Evolutionary conservation across 2,888 invertebrate genomes (phyloP), one percentile per base, ranked within the genome.

Genomic region (Desoria tigrina): DNA sequence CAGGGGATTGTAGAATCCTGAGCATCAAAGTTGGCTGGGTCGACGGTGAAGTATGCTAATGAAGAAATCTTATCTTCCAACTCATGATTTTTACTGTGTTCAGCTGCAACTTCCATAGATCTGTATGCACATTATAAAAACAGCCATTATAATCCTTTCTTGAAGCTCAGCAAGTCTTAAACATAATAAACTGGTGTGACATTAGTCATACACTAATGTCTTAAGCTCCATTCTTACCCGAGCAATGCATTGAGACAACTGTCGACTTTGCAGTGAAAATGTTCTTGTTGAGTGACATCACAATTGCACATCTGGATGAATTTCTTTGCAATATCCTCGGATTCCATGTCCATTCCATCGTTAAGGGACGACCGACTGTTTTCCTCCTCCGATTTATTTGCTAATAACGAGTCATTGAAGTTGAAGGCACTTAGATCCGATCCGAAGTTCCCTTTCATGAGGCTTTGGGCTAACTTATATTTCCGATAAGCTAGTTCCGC

Each of bases 81-180:
- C 77, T 93, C 92, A 79, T 94, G 94, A 75, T 90, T 90, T 79
- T 90, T 85, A 0, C 92, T 88, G 78, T 94, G 94, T 76, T 92
- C 92, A 71, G 90, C 83, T 74, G 92, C 92, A 9, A 89, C 89
- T 49, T 84, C 84, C 71, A 82, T 81, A 57, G 81, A 81, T 63
- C 82, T 80, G 32, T 32, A 32, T 32, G 11, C 32, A 32, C 32
- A 32, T 32, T 32, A 75, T 79, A 65, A 56, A 32, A 32, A 32
- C 11, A 32, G 4, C 32, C 37, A 42, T 49, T 9, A 27, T 4
- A 53, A 24, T 42, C 42, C 27, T 26, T 24, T 53, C 42, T 39
- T 14, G 11, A 11, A 14, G 14, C 14, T 39, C 14, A 39, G 11
- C 14, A 39, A 39, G 11, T 18, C n/a, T n/a, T n/a, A n/a, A 49